A percentile compares a stretch with the other conserved stretches of the same genome.
phyloP scores from a whole-genome alignment of 1,140 invertebrate genomes.

The Penaeus vannamei region DNA sequence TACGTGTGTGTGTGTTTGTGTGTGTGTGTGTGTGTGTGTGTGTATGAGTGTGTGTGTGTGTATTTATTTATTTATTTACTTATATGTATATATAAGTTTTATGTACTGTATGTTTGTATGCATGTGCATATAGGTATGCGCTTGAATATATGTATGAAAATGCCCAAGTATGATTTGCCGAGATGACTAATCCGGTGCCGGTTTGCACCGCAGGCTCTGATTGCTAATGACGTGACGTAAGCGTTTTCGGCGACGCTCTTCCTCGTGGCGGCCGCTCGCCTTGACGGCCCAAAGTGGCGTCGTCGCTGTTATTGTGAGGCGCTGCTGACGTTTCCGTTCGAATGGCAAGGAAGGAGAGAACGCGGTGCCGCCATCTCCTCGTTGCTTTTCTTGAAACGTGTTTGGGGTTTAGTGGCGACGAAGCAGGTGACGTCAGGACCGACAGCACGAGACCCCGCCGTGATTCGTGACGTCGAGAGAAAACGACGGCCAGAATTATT shows the following conservation, averaged over 20 bases:
- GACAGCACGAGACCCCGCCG: too few species aligned
- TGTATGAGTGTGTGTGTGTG: not conserved
- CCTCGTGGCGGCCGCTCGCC: not conserved
- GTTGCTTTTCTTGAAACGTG: too few species aligned
- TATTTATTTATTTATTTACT: not conserved
- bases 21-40: not conserved
- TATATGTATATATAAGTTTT: conserved; percentile 16
- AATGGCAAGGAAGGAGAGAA: not conserved
- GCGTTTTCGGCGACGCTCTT: not conserved
- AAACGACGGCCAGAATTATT: too few species aligned
- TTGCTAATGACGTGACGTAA: not conserved
- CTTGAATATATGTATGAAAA: not conserved
- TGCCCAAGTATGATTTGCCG: not conserved
- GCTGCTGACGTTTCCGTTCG: not conserved
- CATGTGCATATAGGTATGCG: not conserved
- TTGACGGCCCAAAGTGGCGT: too few species aligned
- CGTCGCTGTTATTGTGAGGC: too few species aligned
- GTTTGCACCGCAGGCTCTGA: too few species aligned
- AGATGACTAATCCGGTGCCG: not conserved
- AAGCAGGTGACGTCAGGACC: too few species aligned
- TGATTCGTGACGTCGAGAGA: too few species aligned
- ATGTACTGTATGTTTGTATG: too few species aligned
- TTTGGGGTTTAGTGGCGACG: too few species aligned
- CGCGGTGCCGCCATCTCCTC: not conserved
- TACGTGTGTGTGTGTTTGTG: conserved; percentile 3